A percentile compares a stretch with the other conserved stretches of the same genome.
Conservation (phyloP, 2,888 invertebrate genomes). For the Caenorhabditis afra region DNA sequence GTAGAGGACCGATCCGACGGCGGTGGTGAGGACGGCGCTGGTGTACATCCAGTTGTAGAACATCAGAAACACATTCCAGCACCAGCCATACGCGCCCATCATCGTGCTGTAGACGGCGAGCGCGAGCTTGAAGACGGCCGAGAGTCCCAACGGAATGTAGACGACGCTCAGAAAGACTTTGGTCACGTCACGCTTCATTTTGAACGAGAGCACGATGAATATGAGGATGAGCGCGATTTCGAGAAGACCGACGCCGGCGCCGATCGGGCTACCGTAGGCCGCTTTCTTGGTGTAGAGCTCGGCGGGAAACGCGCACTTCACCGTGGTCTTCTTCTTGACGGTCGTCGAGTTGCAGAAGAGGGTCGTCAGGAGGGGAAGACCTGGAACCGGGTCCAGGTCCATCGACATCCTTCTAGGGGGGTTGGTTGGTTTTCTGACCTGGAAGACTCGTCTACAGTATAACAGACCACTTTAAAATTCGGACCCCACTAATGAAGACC, state of each 20-base stretch:
- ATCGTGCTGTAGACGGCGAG: constrained; percentile 33
- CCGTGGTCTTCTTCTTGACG: constrained; percentile 42
- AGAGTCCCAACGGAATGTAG: constrained; percentile 53
- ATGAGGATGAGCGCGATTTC: constrained; percentile 34
- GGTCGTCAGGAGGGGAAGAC: constrained; percentile 47
- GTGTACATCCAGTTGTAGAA: constrained; percentile 52
- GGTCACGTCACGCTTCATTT: constrained; percentile 56
- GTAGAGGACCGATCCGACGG: constrained; percentile 46
- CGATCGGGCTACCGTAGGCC: constrained; percentile 45
- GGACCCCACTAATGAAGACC: no score
- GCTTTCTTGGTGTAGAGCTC: constrained; percentile 43
- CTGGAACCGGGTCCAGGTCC: constrained; percentile 59
- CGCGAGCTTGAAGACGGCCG: constrained; percentile 50
- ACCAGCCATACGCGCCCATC: constrained; percentile 44
- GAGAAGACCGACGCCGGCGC: constrained; percentile 27
- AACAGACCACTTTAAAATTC: no score
- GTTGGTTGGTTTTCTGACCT: no score
- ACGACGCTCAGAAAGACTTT: constrained; percentile 38
- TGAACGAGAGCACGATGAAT: constrained; percentile 46
- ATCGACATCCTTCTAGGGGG: constrained; percentile 35
- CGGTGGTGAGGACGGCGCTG: constrained; percentile 23
- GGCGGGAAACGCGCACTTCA: constrained; percentile 41
- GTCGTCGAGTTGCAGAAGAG: constrained; percentile 49
- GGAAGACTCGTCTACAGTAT: no score
- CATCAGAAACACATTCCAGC: constrained; percentile 42